Conservation (phyloP, 2,888 invertebrate genomes). For the Harmothoe impar region DNA sequence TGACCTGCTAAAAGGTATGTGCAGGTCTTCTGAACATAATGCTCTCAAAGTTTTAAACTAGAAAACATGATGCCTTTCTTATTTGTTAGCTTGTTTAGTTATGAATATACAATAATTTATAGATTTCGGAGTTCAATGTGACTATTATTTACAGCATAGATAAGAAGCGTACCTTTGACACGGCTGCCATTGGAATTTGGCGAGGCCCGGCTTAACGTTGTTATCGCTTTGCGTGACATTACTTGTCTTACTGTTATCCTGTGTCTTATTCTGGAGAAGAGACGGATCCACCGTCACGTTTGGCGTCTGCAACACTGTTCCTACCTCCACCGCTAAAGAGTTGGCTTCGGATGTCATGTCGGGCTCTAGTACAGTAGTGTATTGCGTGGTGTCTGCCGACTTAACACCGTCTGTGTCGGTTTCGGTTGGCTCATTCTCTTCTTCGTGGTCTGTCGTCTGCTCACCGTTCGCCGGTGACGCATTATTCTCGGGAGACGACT, state of each 20-base stretch:
- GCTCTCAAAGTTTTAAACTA: too few species aligned
- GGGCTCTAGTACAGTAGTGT: not conserved
- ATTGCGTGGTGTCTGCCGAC: not conserved
- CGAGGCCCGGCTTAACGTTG: not conserved
- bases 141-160: not conserved
- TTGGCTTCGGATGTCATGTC: conserved; percentile 46
- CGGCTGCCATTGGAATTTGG: not conserved
- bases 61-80: too few species aligned
- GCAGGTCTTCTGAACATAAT: too few species aligned
- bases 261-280: not conserved
- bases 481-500: not conserved
- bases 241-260: not conserved
- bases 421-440: not conserved
- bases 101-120: too few species aligned
- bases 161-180: not conserved
- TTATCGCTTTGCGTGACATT: not conserved
- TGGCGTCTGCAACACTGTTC: conserved; percentile 35
- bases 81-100: too few species aligned
- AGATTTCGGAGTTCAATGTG: too few species aligned
- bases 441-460: not conserved
- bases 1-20: too few species aligned
- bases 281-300: conserved; percentile 21
- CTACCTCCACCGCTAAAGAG: conserved; percentile 61
- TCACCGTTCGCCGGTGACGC: not conserved
- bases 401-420: not conserved